Conservation (phyloP, 2,888 invertebrate species). For the Dorcus hopei region DNA sequence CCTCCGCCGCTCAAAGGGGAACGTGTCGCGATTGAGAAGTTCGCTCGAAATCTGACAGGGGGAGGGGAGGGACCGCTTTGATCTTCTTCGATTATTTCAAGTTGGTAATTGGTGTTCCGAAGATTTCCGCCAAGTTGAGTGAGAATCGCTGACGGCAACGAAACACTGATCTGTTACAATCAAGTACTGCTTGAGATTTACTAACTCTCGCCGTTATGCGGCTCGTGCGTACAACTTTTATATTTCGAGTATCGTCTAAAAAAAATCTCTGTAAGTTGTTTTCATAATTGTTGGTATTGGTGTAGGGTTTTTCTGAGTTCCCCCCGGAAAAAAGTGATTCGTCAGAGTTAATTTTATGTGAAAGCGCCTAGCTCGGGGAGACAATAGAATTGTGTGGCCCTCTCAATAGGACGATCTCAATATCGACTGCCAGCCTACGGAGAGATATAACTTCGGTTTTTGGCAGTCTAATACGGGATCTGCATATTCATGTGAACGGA, state of each 20-base stretch:
- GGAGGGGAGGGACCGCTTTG: neutral
- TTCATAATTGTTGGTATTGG: too few relatives aligned
- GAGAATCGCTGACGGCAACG: too few relatives aligned
- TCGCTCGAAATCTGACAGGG: neutral
- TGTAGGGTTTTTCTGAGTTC: too few relatives aligned
- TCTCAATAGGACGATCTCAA: neutral
- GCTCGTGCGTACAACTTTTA: too few relatives aligned
- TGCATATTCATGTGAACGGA: constrained; percentile 47
- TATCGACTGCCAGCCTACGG: constrained; percentile 2
- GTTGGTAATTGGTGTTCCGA: neutral
- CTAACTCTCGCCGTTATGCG: too few relatives aligned
- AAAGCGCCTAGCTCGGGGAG: neutral
- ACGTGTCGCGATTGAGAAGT: neutral
- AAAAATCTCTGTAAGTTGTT: too few relatives aligned
- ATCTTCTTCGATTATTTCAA: neutral
- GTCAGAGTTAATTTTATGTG: neutral
- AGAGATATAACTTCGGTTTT: constrained; percentile 42
- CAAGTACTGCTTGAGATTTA: too few relatives aligned
- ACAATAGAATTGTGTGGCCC: neutral
- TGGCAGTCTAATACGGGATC: constrained; percentile 48
- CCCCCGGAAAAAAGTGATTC: too few relatives aligned
- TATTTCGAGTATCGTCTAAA: too few relatives aligned
- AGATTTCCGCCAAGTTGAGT: neutral
- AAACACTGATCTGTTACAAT: too few relatives aligned
- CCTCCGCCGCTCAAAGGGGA: neutral